Percentiles rank a stretch among this genome's conserved stretches.
phyloP scores from a whole-genome alignment of 2,888 invertebrate genomes.

The Cancer borealis region DNA sequence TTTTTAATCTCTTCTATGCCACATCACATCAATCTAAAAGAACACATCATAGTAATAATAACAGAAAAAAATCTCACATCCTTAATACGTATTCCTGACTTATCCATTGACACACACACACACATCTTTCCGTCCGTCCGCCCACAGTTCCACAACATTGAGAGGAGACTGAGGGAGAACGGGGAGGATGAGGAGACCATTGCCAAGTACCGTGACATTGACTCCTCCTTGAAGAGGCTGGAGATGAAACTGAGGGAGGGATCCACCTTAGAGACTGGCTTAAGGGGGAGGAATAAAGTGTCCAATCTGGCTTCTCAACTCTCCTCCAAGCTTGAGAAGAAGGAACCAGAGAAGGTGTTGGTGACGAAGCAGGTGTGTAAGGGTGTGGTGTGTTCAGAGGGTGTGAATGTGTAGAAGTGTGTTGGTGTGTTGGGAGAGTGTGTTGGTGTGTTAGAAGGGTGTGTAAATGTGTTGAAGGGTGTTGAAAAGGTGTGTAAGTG shows the following conservation, averaged over 20 bases:
- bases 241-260: constrained; percentile 90
- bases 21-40: no score
- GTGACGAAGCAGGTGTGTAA: constrained; percentile 52
- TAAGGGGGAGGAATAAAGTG: constrained; percentile 86
- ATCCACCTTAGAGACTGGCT: constrained; percentile 85
- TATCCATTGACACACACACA: not conserved
- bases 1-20: no score
- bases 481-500: not conserved
- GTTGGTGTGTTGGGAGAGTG: not conserved
- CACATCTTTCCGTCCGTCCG: constrained; percentile 5
- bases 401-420: not conserved
- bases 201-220: constrained; percentile 86
- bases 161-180: constrained; percentile 77
- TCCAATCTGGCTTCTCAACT: constrained; percentile 93
- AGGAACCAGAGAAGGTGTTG: constrained; percentile 73
- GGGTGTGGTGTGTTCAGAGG: not conserved
- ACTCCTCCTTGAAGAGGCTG: constrained; percentile 86
- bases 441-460: not conserved
- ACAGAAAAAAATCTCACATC: no score
- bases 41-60: no score
- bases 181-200: constrained; percentile 76
- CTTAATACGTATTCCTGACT: no score
- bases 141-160: constrained; percentile 75
- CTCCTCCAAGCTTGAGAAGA: constrained; percentile 80
- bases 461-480: not conserved